Conservation (phyloP, 2,797 vertebrate species). For the Falco biarmicus region DNA sequence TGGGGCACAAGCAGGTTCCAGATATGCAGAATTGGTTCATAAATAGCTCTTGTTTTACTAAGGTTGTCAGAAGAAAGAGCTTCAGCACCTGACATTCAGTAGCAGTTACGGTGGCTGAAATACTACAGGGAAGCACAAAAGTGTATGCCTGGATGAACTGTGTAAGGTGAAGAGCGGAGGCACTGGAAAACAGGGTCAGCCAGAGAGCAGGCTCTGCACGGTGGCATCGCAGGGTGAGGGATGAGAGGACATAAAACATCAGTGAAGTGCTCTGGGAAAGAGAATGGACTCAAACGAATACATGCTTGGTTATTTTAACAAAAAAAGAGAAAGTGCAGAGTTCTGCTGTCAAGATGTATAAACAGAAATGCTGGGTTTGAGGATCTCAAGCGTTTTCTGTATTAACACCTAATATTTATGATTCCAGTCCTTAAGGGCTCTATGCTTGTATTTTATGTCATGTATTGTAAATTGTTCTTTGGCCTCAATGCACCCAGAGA, state of each 20-base stretch:
- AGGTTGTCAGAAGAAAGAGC: background rate
- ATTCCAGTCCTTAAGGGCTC: background rate
- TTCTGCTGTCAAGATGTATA: background rate
- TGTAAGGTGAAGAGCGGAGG: background rate
- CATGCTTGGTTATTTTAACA: background rate
- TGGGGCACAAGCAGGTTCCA: background rate
- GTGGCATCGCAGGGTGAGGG: fast-evolving
- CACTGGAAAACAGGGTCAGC: background rate
- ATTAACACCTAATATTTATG: background rate
- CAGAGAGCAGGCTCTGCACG: background rate
- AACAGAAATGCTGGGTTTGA: background rate
- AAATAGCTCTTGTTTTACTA: background rate
- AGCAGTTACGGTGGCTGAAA: background rate
- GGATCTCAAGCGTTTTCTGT: background rate
- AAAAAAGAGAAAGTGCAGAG: background rate
- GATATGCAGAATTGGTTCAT: background rate
- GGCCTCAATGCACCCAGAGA: background rate
- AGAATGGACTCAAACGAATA: background rate
- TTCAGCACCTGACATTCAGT: fast-evolving
- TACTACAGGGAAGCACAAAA: background rate
- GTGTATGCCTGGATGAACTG: fast-evolving
- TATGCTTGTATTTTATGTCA: background rate
- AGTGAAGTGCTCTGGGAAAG: background rate
- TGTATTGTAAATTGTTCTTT: background rate
- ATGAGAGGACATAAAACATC: background rate